Conservation (phyloP, 2,888 invertebrate species). For the Dorcus parallelipipedus region DNA sequence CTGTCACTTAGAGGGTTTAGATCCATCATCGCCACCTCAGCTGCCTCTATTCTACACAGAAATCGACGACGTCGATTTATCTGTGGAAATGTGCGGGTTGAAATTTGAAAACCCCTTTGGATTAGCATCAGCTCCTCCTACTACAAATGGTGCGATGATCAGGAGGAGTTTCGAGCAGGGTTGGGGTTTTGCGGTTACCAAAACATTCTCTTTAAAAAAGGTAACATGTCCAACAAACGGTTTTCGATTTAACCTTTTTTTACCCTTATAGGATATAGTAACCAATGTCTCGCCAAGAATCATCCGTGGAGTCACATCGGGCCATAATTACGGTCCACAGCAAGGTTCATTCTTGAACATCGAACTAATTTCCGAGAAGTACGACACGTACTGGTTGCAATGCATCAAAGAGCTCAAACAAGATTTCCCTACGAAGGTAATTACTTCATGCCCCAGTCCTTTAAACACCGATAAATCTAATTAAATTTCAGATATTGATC, state of each 20-base stretch:
- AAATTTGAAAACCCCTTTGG: constrained; percentile 97
- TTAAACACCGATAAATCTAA: not conserved
- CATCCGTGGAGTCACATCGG: constrained; percentile 88
- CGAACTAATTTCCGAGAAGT: constrained; percentile 96
- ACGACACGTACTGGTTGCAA: constrained; percentile 87
- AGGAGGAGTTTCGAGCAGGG: constrained; percentile 91
- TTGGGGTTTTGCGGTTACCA: constrained; percentile 97
- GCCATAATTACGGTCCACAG: constrained; percentile 91
- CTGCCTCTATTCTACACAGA: constrained; percentile 91
- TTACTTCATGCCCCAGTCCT: not conserved
- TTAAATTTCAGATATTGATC: constrained; percentile 68
- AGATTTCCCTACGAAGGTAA: constrained; percentile 87
- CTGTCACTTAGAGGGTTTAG: constrained; percentile 52
- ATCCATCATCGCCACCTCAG: constrained; percentile 62
- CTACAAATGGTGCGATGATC: constrained; percentile 93
- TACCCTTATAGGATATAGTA: constrained; percentile 72
- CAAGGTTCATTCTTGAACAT: constrained; percentile 96
- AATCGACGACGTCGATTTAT: constrained; percentile 91
- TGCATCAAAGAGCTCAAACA: constrained; percentile 83
- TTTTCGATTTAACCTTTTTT: constrained; percentile 2
- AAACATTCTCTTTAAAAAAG: constrained; percentile 94
- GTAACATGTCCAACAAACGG: constrained; percentile 47
- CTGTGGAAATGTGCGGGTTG: constrained; percentile 89
- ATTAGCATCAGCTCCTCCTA: constrained; percentile 94
- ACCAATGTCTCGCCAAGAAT: constrained; percentile 98